These are phyloP conservation scores for Diplodus puntazzo DNA, from an alignment of 2,797 vertebrate genomes.

Conservation along the genomic window DNA sequence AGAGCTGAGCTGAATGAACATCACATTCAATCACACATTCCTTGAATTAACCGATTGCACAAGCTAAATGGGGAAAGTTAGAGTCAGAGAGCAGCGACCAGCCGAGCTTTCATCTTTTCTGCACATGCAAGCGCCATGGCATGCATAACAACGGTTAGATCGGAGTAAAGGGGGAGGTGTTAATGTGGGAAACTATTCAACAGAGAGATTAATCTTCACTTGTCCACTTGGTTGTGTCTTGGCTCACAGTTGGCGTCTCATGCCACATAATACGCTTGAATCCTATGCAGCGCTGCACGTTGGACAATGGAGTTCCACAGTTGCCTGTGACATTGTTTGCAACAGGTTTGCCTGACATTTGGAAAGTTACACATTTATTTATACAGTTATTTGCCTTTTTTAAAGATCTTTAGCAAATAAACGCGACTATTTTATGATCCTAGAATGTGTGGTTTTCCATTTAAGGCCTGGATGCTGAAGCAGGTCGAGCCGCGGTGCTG, in stretches of 20 bases:
- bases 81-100: constrained; percentile 56
- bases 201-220: constrained; percentile 73
- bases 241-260: constrained; percentile 66
- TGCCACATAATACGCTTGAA: constrained; percentile 66
- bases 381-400: constrained; percentile 34
- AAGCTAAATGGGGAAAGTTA: constrained; percentile 50
- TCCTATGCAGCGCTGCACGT: constrained; percentile 7
- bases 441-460: constrained; percentile 23
- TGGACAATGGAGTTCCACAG: constrained; percentile 15
- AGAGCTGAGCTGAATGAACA: constrained; percentile 31
- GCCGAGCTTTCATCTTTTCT: constrained; percentile 59
- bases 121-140: constrained; percentile 50
- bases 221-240: constrained; percentile 60
- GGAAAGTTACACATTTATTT: constrained; percentile 12
- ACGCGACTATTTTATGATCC: background rate
- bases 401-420: constrained; percentile 41
- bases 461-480: constrained; percentile 14
- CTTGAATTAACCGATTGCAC: constrained; percentile 24
- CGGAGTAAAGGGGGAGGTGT: constrained; percentile 44
- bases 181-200: constrained; percentile 79
- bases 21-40: constrained; percentile 38
- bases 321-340: constrained; percentile 25
- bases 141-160: constrained; percentile 65
- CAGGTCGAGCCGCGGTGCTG: constrained; percentile 14
- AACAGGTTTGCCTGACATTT: constrained; percentile 33